Evolutionary conservation across 2,888 invertebrate genomes (phyloP), one percentile per base, ranked within the genome.

Genomic region (Philereme transversata): DNA sequence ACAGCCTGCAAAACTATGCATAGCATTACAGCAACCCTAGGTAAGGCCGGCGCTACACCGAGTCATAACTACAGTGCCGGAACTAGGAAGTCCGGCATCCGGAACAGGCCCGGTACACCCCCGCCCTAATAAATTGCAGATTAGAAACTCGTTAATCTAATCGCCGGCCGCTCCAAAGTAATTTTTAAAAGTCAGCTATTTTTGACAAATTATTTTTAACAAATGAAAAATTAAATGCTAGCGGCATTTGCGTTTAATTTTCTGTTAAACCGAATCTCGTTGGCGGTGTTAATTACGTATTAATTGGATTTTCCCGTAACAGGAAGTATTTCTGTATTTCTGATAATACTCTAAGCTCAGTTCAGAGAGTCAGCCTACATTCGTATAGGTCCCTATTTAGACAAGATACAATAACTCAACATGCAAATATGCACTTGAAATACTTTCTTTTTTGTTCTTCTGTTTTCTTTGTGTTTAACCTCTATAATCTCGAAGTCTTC

Each of bases 141-240:
- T 88, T 87, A 90, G 84, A 87, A 86, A 81, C 86, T 86, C 87
- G 87, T 90, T 88, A 85, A 83, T 86, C 79, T 84, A 84, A 85
- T 84, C 80, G 81, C 72, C 72, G 59, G 81, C 72, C 72, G 59
- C 73, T 72, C 65, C 62, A 72, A 76, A 75, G 76, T 75, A 77
- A 79, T 79, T 78, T 78, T 62, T 59, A 59, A 69, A 65, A 52
- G 63, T 57, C 46, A 46, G 51, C 10, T 35, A 49, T 60, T 65
- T 64, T 68, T 62, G 65, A 64, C 68, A 67, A 67, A 68, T 67
- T 52, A 65, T 63, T 61, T 57, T 50, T 55, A 59, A 60, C 45
- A 38, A 60, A 52, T 49, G 53, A 51, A 56, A 54, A 48, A 44
- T 54, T 51, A 50, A 53, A 34, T 44, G 35, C 7, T 6, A 43